Base-by-base conservation (phyloP, 2,888 invertebrate species). In the Acleris cristana region DNA sequence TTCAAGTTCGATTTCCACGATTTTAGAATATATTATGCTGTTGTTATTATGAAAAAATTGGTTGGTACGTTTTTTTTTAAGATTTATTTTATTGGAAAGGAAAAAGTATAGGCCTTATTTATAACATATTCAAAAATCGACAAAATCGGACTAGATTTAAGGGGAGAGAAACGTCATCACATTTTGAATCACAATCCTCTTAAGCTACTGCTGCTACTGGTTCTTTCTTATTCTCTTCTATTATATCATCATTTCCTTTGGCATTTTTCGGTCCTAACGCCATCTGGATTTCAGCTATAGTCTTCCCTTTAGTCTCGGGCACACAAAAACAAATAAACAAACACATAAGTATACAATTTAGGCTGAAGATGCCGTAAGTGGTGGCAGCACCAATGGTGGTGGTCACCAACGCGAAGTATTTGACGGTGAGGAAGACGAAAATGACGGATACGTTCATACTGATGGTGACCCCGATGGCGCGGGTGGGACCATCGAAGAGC, bases 401-500 rank as follows among this genome's bases (percentile, higher is more conserved):
- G 4, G 70, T 69, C 14, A 75, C 8, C 7, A 70, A 30, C 0
- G 72, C 69, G 12, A 77, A 75, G 69, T 73, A 77, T 44, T 71
- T 71, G 14, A 68, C 68, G 23, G 70, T 74, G 6, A 76, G 54
- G 61, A 76, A 76, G 0, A 71, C 53, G 40, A 56, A 57, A 12
- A 64, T 5, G 1, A 60, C 45, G 14, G 69, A 62, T 4, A 59
- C 45, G 12, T 64, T 12, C 23, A 72, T 44, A 34, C 69, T 65
- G n/a, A 65, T 48, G 16, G 68, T 63, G 40, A 70, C 61, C 51
- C 76, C 76, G 0, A 73, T 48, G 2, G 72, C 71, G 5, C 76
- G 70, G 0, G 69, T 60, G 26, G 64, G 70, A 0, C 74, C 75
- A 59, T 78, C 73, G 62, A 73, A 58, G 21, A 89, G 73, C 62